Evolutionary conservation across 2,113 vertebrate genomes (phyloP), one percentile per base, ranked within the genome.

Genomic region (Pelvicachromis taeniatus): DNA sequence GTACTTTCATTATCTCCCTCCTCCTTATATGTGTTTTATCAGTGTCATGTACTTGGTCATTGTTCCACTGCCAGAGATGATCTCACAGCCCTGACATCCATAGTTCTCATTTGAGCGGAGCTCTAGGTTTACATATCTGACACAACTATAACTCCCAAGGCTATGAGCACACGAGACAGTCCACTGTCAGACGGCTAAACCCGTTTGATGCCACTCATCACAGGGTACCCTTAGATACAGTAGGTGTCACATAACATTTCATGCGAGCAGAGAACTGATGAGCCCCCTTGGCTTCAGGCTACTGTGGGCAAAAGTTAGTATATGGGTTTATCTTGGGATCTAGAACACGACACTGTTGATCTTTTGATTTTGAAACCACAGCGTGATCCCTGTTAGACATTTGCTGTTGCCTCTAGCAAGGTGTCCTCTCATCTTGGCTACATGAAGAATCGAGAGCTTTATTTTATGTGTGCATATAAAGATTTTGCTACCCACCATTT

Each of bases 311-410:
- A 89, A 89, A 93, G 92, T 94, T 94, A 91, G 91, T 85, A 84
- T 89, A 63, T n/a, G 63, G 26, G 59, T 82, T 91, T 85, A 89
- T 94, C 85, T 91, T 82, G 6, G 85, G 83, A 88, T 89, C 85
- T 78, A 56, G 85, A 95, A 95, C 88, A 94, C 82, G 93, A 96
- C 85, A 94, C 94, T 89, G 89, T 90, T 95, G 91, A 88, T 93
- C 83, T 95, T 75, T 85, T 92, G 91, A 93, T 92, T 88, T 87
- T 56, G 42, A 81, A 80, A 81, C 77, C 78, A 13, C n/a, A 82
- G 70, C 29, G 81, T 91, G 87, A 56, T 54, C 42, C 58, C 31
- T 14, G 42, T 88, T 78, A 90, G 55, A 88, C 77, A 78, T 61
- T 80, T 89, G 83, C 78, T 19, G 2, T 73, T 5, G 84, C 93